Percentiles rank a stretch among this genome's conserved stretches.
Conservation (phyloP, 2,888 invertebrate species). For the Tuta absoluta region DNA sequence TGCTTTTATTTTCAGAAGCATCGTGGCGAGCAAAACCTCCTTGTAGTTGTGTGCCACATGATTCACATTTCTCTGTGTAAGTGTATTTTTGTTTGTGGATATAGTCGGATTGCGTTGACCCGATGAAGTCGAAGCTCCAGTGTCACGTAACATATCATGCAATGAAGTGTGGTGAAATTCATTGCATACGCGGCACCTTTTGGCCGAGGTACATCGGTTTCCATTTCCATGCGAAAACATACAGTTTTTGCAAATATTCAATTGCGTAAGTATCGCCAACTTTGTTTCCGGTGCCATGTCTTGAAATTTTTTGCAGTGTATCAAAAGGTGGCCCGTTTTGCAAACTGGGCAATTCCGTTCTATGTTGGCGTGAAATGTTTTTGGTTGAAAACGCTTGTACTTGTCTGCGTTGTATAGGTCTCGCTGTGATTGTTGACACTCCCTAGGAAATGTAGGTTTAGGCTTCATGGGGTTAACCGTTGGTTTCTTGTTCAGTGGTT, state of each 20-base stretch:
- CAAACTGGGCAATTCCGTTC: too few relatives aligned
- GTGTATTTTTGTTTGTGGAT: background rate
- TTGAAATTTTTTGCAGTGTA: constrained; percentile 28
- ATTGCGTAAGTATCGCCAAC: constrained; percentile 25
- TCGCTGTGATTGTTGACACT: background rate
- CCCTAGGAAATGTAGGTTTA: background rate
- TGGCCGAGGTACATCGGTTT: background rate
- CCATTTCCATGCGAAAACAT: constrained; percentile 1
- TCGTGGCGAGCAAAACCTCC: background rate
- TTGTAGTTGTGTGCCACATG: too few relatives aligned
- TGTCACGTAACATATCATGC: constrained; percentile 20
- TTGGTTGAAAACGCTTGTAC: background rate
- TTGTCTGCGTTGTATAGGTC: background rate
- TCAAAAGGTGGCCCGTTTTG: constrained; percentile 28
- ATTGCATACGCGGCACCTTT: constrained; percentile 29
- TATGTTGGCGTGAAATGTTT: too few relatives aligned
- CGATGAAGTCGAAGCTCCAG: background rate
- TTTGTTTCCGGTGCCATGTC: constrained; percentile 26
- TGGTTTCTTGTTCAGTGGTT: background rate
- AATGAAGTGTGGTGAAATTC: constrained; percentile 27
- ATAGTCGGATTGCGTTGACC: background rate
- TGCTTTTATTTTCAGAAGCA: background rate
- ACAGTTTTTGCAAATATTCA: constrained; percentile 18
- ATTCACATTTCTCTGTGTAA: too few relatives aligned
- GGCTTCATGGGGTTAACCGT: background rate